These are phyloP conservation scores for Thymelicus lineola DNA, from an alignment of 2,888 invertebrate genomes.

Conservation along the genomic window DNA sequence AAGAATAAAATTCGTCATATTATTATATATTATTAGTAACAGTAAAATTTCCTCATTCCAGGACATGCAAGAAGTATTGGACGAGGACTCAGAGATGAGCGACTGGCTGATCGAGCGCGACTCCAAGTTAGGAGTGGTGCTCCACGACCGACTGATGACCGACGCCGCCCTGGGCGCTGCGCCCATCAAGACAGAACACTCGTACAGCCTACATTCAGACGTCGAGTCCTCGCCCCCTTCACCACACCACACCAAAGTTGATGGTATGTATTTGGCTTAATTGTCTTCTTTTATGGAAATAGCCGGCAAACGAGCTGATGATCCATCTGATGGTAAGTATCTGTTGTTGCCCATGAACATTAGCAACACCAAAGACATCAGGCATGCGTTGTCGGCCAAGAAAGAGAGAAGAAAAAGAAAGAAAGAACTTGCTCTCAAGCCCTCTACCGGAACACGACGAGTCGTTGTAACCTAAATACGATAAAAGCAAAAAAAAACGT, in stretches of 20 bases:
- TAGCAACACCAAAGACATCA: too few relatives aligned
- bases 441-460: too few relatives aligned
- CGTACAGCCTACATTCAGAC: conserved; percentile 93
- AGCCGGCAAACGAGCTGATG: too few relatives aligned
- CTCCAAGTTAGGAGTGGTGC: conserved; percentile 89
- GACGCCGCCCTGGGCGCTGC: conserved; percentile 92
- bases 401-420: too few relatives aligned
- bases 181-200: conserved; percentile 97
- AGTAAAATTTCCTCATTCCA: conserved; percentile 62
- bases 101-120: conserved; percentile 90
- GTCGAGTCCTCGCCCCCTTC: conserved; percentile 89
- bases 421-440: too few relatives aligned
- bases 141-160: conserved; percentile 95
- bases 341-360: too few relatives aligned
- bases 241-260: conserved; percentile 89
- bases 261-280: conserved; percentile 83
- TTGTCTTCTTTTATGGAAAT: too few relatives aligned
- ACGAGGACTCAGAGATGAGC: conserved; percentile 87
- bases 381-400: too few relatives aligned
- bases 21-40: neutral
- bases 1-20: too few relatives aligned
- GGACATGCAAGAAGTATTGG: conserved; percentile 87
- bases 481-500: too few relatives aligned
- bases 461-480: too few relatives aligned
- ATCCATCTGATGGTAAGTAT: too few relatives aligned